A percentile compares a stretch with the other conserved stretches of the same genome.
Evolutionary conservation across 2,797 vertebrate species (phyloP).

Genomic region (Cirrhinus molitorella): DNA sequence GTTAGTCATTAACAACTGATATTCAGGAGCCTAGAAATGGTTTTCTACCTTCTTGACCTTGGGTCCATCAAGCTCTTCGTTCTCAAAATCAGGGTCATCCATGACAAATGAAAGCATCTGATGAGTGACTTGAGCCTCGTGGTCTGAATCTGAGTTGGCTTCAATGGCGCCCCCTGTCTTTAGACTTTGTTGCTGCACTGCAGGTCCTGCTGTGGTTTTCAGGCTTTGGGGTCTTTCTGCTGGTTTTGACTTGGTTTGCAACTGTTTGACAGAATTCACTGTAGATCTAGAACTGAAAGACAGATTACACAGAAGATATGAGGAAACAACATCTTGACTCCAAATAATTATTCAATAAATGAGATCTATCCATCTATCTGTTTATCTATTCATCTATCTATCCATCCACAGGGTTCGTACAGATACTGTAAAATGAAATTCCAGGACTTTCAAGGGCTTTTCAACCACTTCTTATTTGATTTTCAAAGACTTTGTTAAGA

Average conservation of each 20-base stretch:
- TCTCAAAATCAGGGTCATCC: slow-evolving; percentile 88
- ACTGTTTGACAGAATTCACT: slow-evolving; percentile 42
- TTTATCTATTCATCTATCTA: background rate
- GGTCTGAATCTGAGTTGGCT: slow-evolving; percentile 77
- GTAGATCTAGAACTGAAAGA: slow-evolving; percentile 14
- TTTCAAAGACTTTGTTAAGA: too few species aligned
- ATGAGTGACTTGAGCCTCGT: slow-evolving; percentile 79
- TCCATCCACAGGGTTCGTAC: too few species aligned
- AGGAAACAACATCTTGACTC: background rate
- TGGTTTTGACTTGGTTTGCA: slow-evolving; percentile 29
- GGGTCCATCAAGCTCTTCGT: slow-evolving; percentile 75
- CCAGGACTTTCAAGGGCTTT: too few species aligned
- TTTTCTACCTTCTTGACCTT: slow-evolving; percentile 68
- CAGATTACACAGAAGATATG: background rate
- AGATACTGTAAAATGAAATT: too few species aligned
- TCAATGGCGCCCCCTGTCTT: slow-evolving; percentile 65
- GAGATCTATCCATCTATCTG: background rate
- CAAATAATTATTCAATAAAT: background rate
- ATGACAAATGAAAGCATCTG: slow-evolving; percentile 88
- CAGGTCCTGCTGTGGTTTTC: slow-evolving; percentile 43
- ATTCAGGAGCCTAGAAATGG: background rate
- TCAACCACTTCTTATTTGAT: too few species aligned
- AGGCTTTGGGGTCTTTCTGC: slow-evolving; percentile 59
- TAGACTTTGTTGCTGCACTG: slow-evolving; percentile 47
- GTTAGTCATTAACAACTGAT: background rate